Evolutionary conservation across 2,113 vertebrate species (phyloP).

Genomic region (Oreotrochilus melanogaster): DNA sequence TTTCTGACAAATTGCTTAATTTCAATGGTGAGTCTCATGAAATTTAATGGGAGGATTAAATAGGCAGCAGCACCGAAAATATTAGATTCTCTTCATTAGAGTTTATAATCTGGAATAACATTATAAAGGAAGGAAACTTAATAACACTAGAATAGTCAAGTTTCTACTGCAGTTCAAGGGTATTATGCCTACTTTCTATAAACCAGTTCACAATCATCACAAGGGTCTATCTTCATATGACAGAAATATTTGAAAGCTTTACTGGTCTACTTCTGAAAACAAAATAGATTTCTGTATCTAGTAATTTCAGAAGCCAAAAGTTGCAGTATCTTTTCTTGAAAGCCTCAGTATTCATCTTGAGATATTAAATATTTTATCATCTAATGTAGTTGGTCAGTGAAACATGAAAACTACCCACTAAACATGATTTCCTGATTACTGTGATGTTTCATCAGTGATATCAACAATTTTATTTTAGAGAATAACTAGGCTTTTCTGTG

Average conservation of each 20-base stretch:
- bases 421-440: background rate
- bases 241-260: background rate
- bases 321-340: background rate
- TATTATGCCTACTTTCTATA: background rate
- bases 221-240: background rate
- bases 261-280: background rate
- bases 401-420: background rate
- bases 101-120: background rate
- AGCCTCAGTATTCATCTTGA: background rate
- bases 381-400: background rate
- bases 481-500: background rate
- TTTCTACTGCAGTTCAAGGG: background rate
- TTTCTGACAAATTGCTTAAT: constrained; percentile 26
- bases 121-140: background rate
- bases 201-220: background rate
- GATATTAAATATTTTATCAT: background rate
- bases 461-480: background rate
- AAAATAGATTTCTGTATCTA: background rate
- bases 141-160: background rate
- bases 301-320: background rate
- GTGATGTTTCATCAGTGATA: background rate
- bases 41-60: constrained; percentile 35
- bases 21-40: background rate
- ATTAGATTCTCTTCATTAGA: background rate
- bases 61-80: background rate